A percentile compares a stretch with the other conserved stretches of the same genome.
Conservation (phyloP, 2,797 vertebrate genomes). For the Capromys pilorides region DNA sequence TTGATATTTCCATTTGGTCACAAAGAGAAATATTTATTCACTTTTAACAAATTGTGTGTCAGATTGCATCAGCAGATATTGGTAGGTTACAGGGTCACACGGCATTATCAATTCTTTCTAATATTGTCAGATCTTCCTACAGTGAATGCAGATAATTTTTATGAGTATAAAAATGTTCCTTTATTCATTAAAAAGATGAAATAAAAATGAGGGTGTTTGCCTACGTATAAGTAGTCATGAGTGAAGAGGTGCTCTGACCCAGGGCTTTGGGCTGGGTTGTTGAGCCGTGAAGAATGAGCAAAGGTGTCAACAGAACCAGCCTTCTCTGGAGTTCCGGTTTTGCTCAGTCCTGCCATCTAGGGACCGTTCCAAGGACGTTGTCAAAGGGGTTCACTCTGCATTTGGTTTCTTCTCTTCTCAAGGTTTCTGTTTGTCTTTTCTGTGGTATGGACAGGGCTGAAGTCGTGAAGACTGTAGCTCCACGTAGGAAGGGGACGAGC, state of each 20-base stretch:
- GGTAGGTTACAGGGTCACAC: neutral
- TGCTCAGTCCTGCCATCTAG: constrained; percentile 5
- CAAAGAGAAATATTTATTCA: neutral
- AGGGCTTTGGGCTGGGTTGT: neutral
- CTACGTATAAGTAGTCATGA: neutral
- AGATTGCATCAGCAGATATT: neutral
- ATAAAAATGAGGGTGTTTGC: neutral
- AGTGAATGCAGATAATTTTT: constrained; percentile 13
- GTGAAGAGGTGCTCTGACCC: constrained; percentile 9
- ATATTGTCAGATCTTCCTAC: neutral
- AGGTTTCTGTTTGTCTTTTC: constrained; percentile 53
- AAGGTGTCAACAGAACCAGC: neutral
- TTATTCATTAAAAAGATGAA: constrained; percentile 14
- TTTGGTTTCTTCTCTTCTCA: constrained; percentile 59
- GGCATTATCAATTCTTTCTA: neutral
- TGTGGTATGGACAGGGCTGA: neutral
- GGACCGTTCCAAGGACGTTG: constrained; percentile 46
- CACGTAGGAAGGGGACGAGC: constrained; percentile 19
- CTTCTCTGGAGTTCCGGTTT: constrained; percentile 16
- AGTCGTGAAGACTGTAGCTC: neutral
- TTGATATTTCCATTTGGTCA: constrained; percentile 9
- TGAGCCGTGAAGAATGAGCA: neutral
- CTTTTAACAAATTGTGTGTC: constrained; percentile 2
- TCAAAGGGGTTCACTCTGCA: constrained; percentile 63
- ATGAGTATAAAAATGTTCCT: neutral